Conservation (phyloP, 2,888 invertebrate species). For the Eristalinus aeneus region DNA sequence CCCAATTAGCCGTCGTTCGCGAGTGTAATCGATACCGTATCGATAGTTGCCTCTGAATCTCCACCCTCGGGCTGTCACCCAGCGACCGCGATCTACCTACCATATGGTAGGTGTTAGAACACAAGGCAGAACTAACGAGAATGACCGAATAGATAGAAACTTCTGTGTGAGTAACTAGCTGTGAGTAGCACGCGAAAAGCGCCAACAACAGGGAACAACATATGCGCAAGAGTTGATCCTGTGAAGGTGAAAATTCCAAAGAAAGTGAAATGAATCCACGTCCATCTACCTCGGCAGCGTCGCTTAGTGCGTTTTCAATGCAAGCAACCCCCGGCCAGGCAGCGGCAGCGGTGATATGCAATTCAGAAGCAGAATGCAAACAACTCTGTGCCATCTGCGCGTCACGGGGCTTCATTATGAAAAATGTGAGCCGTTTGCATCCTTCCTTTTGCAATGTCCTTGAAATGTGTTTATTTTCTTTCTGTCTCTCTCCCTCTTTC, state of each 20-base stretch:
- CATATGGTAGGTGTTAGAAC: conserved; percentile 47
- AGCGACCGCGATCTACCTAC: neutral
- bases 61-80: neutral
- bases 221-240: conserved; percentile 43
- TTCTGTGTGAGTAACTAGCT: neutral
- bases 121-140: neutral
- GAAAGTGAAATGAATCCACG: conserved; percentile 61
- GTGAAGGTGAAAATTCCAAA: conserved; percentile 22
- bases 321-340: conserved; percentile 43
- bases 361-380: conserved; percentile 60
- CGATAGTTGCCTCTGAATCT: conserved; percentile 5
- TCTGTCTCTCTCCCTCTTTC: neutral
- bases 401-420: conserved; percentile 61
- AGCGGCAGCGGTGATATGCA: conserved; percentile 56
- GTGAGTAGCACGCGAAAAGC: neutral
- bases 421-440: conserved; percentile 51
- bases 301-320: conserved; percentile 34
- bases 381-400: conserved; percentile 63
- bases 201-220: neutral
- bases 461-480: conserved; percentile 2
- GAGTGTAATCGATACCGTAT: conserved; percentile 39
- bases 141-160: neutral
- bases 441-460: neutral
- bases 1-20: conserved; percentile 8
- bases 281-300: conserved; percentile 17